These are phyloP conservation scores for Agriotes lineatus DNA, from an alignment of 2,888 invertebrate genomes.

Conservation along the genomic window DNA sequence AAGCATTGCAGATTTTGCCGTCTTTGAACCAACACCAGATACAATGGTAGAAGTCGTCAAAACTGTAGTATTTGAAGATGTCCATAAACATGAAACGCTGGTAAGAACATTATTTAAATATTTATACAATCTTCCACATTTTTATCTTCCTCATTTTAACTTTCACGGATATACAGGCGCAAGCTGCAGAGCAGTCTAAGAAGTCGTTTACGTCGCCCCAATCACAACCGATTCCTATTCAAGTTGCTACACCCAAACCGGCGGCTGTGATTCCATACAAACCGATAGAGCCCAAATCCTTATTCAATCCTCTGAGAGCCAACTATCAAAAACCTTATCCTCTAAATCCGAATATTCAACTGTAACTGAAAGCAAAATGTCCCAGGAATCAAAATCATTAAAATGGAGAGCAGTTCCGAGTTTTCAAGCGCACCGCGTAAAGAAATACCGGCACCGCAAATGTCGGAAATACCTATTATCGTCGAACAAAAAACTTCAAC, in stretches of 20 bases:
- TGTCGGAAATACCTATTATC: slow-evolving; percentile 44
- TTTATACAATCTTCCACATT: background rate
- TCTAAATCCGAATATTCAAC: slow-evolving; percentile 61
- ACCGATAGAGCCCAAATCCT: slow-evolving; percentile 23
- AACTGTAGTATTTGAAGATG: slow-evolving; percentile 74
- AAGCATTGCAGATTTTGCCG: slow-evolving; percentile 83
- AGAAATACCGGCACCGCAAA: slow-evolving; percentile 4
- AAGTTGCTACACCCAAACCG: slow-evolving; percentile 49
- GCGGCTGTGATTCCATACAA: slow-evolving; percentile 34
- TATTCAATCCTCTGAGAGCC: slow-evolving; percentile 50
- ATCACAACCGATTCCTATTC: slow-evolving; percentile 36
- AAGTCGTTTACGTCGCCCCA: slow-evolving; percentile 47
- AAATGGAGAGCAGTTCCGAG: slow-evolving; percentile 60
- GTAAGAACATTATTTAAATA: slow-evolving; percentile 56
- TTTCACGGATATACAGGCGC: slow-evolving; percentile 46
- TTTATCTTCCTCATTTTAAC: slow-evolving; percentile 12
- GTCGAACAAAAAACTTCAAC: slow-evolving; percentile 48
- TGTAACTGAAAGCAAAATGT: slow-evolving; percentile 59
- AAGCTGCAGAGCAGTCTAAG: slow-evolving; percentile 51
- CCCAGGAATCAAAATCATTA: slow-evolving; percentile 61
- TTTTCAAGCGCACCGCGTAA: slow-evolving; percentile 48
- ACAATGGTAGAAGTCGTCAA: slow-evolving; percentile 77
- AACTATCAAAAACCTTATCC: slow-evolving; percentile 54
- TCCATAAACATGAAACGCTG: slow-evolving; percentile 65
- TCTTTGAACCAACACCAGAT: slow-evolving; percentile 77